Conservation (phyloP, 2,888 invertebrate species). For the Noctuana brunneofusca region DNA sequence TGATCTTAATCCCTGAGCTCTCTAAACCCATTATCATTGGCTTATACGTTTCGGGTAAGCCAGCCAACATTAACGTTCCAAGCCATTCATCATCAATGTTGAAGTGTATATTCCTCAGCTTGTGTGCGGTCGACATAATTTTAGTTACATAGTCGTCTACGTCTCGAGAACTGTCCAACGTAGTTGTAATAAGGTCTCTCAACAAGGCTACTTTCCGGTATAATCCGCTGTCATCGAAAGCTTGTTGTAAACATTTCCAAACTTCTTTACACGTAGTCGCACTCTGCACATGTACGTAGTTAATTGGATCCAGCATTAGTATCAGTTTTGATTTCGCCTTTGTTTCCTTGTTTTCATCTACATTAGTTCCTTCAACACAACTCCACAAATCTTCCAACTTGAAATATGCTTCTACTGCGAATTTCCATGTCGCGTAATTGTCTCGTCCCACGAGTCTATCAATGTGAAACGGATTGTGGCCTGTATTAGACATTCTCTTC, state of each 20-base stretch:
- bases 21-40: constrained; percentile 42
- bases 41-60: constrained; percentile 37
- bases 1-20: constrained; percentile 35
- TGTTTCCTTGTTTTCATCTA: constrained; percentile 17
- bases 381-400: constrained; percentile 24
- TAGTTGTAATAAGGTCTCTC: constrained; percentile 24
- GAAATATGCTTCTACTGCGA: constrained; percentile 30
- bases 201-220: constrained; percentile 29
- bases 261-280: constrained; percentile 16
- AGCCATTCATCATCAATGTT: constrained; percentile 40
- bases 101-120: constrained; percentile 38
- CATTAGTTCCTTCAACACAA: neutral
- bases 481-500: constrained; percentile 16
- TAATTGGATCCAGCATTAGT: constrained; percentile 21
- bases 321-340: constrained; percentile 33
- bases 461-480: constrained; percentile 24
- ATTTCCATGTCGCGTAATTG: constrained; percentile 32
- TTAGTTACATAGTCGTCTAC: constrained; percentile 37
- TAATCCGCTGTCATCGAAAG: constrained; percentile 35
- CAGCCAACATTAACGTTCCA: constrained; percentile 37
- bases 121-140: constrained; percentile 38
- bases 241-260: constrained; percentile 11
- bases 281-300: constrained; percentile 22
- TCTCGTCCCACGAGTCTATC: constrained; percentile 31
- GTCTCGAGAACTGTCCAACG: neutral